Base-by-base conservation (phyloP, 2,888 invertebrate species). In the Cheilosia scutellata region DNA sequence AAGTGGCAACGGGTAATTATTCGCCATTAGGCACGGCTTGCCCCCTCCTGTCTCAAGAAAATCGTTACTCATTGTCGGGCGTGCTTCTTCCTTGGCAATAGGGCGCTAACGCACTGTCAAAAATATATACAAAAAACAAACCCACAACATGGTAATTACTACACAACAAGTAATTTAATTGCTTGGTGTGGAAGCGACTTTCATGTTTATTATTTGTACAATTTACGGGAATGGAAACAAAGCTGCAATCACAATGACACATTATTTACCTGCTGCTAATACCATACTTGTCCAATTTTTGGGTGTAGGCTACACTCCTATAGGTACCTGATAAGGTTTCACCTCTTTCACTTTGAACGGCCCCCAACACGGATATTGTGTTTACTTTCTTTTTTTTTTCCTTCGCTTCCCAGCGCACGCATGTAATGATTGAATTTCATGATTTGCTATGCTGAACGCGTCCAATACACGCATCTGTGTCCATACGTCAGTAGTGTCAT, bases 321-420 rank as follows among this genome's bases (percentile, higher is more conserved):
- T 16, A 37, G n/a, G n/a, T n/a, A 1, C 44, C 60, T 49, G 63
- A 78, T 78, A 74, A 70, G 79, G 79, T 79, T 79, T 79, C 74
- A 79, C 83, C 71, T 70, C 70, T 75, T 79, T 75, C 70, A 79
- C 83, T 68, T 29, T 9, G 58, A 60, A 40, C 37, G 60, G 53
- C 40, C 55, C 78, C 58, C 74, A 83, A 83, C 78, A 55, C 78
- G 83, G 83, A 78, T 66, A 68, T 49, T 16, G 13, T n/a, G 27
- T 49, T 51, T 79, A 79, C 84, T 84, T 84, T 84, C 84, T 84
- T 84, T 82, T 82, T 84, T 65, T 82, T 82, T 84, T 58, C 79
- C 79, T 84, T 79, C 79, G 75, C 47, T 58, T 9, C 58, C 27
- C 13, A 57, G 25, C 42, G 63, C 66, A 78, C 72, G 76, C 77